Evolutionary conservation across 2,888 invertebrate species (phyloP), one percentile per base, ranked within the genome.

Genomic region (Ormyrus thymus): DNA sequence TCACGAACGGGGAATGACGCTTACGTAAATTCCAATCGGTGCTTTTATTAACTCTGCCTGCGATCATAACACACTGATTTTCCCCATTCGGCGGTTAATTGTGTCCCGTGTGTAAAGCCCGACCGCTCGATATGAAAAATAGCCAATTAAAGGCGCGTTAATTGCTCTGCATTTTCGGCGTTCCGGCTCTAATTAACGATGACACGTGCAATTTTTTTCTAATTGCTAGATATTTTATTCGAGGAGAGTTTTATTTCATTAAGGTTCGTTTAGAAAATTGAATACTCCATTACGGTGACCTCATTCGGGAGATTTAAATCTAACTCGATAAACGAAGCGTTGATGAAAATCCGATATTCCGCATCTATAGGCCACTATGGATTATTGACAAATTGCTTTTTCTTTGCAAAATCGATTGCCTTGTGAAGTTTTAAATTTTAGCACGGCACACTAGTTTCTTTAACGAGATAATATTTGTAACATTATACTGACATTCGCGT

Each of bases 111-210:
- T 43, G 13, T 46, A 70, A n/a, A 50, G 10, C 29, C 29, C 29
- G 29, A 29, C 4, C 61, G 45, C 43, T 59, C 65, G 70, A 71
- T 65, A 29, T 70, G 65, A 65, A 71, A 71, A 77, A 71, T 71
- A 65, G 70, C 65, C 77, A 78, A 66, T 78, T 78, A 72, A 50
- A 61, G 10, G 59, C 71, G 56, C 59, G 65, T 65, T 45, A 8
- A 55, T 29, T 13, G 55, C 55, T n/a, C 15, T 62, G 53, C 7
- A 5, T 29, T 29, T 29, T 29, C 29, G 29, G 29, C 29, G 29
- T 29, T 29, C 50, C 66, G 48, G 9, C 48, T 64, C 64, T 76
- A 76, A 76, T 76, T 76, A 11, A 7, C 53, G 53, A 29, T 15
- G 29, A 6, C 10, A 7, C 13, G 45, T 13, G 11, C 1, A n/a